Base-by-base conservation (phyloP, 1,140 invertebrate species). In the Ladona fulva region DNA sequence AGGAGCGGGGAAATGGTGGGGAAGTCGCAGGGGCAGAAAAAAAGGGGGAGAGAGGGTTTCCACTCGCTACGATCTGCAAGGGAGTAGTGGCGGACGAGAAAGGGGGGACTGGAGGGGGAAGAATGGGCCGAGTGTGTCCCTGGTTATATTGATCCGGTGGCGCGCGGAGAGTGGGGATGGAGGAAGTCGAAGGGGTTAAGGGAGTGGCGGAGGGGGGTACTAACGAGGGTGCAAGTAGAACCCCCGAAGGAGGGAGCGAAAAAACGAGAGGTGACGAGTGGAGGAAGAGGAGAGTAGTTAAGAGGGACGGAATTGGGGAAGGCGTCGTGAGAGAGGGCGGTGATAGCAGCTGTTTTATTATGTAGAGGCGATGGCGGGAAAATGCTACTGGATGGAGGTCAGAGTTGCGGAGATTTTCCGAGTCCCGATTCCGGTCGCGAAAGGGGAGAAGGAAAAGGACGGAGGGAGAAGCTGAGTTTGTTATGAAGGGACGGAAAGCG, bases 21-120 rank as follows among this genome's bases (percentile, higher is more conserved):
- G 44, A 19, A 52, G 44, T 10, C 10, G 44, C 19, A 52, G 29
- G 24, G 25, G 24, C 73, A 22, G 24, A 24, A 42, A 37, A 16
- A 66, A 24, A 37, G 3, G 24, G 44, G 42, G 25, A 74, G 52
- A 25, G 78, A 25, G 81, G 88, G 82, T 74, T 80, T 74, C 74
- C 78, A 78, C 78, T 76, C 81, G 80, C 81, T 80, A 59, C n/a
- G n/a, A n/a, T 80, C 80, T 52, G 78, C 82, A 82, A 79, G 78
- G 75, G 22, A 77, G 77, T 77, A n/a, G 77, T 80, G 52, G 44
- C 78, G 73, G 79, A 77, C 78, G 83, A 80, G 77, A 83, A 81
- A 80, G 83, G 84, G 80, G 84, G 44, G 19, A 52, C 44, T 52
- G 44, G 44, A 52, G 52, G 12, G 52, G 52, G 52, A 66, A 19